Conservation (phyloP, 2,888 invertebrate genomes). For the Trissonchulus sp. region DNA sequence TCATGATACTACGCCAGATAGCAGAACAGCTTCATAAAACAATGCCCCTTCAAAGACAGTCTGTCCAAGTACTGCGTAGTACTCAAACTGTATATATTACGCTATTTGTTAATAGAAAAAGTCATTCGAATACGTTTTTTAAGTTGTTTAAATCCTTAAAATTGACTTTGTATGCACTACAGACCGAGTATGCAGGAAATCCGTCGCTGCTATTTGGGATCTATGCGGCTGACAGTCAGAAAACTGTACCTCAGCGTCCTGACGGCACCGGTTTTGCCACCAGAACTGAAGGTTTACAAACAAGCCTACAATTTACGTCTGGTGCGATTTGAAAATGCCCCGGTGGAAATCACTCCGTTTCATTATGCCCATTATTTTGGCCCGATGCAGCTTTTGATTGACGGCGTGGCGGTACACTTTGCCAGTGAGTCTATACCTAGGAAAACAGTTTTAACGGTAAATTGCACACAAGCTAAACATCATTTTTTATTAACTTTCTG, state of each 20-base stretch:
- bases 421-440: conserved; percentile 57
- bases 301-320: conserved; percentile 76
- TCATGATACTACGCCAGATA: no score
- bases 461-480: no score
- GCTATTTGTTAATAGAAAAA: no score
- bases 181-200: conserved; percentile 41
- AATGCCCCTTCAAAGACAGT: no score
- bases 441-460: no score
- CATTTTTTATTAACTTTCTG: no score
- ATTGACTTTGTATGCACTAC: no score
- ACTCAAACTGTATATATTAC: no score
- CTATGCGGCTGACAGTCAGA: conserved; percentile 62
- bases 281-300: conserved; percentile 64
- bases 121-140: no score
- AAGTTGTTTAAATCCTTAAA: no score
- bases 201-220: conserved; percentile 78
- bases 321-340: conserved; percentile 92
- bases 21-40: no score
- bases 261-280: conserved; percentile 74
- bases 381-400: conserved; percentile 72
- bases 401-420: conserved; percentile 77
- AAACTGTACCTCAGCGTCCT: conserved; percentile 75
- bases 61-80: no score
- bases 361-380: conserved; percentile 81
- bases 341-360: conserved; percentile 80